phyloP scores from a whole-genome alignment of 2,797 vertebrate genomes.

The Chelon labrosus region DNA sequence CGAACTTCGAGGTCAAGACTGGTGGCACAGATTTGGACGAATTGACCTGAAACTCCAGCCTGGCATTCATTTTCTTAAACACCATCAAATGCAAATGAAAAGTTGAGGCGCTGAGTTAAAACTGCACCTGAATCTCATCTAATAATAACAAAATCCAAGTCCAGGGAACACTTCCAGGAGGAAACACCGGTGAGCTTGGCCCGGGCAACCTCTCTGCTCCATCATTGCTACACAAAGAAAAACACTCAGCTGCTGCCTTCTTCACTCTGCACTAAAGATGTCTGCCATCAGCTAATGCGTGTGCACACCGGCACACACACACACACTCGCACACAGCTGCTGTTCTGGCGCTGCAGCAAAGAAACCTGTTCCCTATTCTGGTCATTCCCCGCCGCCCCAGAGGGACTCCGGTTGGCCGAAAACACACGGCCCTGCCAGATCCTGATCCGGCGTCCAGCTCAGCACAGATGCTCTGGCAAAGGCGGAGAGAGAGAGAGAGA shows the following conservation, averaged over 20 bases:
- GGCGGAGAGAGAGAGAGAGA: background rate
- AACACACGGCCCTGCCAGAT: conserved; percentile 14
- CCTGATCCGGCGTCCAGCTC: conserved; percentile 42
- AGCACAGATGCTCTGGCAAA: conserved; percentile 58
- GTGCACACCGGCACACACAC: conserved; percentile 21
- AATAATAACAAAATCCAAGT: too few species aligned
- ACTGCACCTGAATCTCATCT: too few species aligned
- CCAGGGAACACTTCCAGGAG: too few species aligned
- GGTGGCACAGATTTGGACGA: too few species aligned
- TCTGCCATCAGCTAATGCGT: background rate
- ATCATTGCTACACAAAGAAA: background rate
- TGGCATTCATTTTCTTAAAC: too few species aligned
- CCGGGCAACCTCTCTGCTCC: background rate
- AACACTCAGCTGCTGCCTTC: background rate
- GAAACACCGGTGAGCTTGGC: background rate
- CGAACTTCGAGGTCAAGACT: too few species aligned
- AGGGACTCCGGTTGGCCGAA: conserved; percentile 21
- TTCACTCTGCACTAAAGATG: background rate
- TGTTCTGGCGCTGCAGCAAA: conserved; percentile 37
- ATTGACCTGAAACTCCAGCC: too few species aligned
- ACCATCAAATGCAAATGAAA: too few species aligned
- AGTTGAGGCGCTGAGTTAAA: too few species aligned
- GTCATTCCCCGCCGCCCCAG: background rate
- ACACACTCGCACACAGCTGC: conserved; percentile 32
- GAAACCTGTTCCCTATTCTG: conserved; percentile 28